Evolutionary conservation across 2,113 vertebrate genomes (phyloP), one percentile per base, ranked within the genome.

Genomic region (Aspidoscelis tigris): DNA sequence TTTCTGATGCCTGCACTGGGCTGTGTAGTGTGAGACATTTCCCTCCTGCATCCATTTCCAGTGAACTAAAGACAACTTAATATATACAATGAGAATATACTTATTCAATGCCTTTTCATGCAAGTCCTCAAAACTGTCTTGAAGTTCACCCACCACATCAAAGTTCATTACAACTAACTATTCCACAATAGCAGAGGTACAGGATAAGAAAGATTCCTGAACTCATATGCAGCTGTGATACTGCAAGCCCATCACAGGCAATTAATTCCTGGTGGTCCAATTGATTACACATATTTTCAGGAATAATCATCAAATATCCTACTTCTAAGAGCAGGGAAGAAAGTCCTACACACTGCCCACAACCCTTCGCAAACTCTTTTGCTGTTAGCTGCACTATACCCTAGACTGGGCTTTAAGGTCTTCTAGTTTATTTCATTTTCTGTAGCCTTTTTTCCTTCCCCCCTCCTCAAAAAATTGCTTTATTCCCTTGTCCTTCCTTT

Each of bases 401-500:
- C 58, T 87, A 47, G 12, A 82, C 91, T 91, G 86, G 79, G 88
- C 91, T 93, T 92, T 87, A 91, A 76, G 77, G 89, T 92, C 88
- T 92, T 88, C 91, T 88, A 68, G 0, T 91, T 92, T 92, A 81
- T 93, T 94, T 94, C 87, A 86, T 93, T 96, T 93, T 94, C 90
- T 93, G 88, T 65, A 87, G 80, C 64, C 82, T 90, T 94, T 73
- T 93, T 92, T 91, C 85, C 94, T 22, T 14, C 8, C 24, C 12
- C 85, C 94, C 14, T 14, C 8, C 24, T 6, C 10, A 92, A 93
- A 96, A 71, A 96, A 96, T 92, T 69, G 93, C 91, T 95, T 94
- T 95, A 93, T 93, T 96, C 93, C 95, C 93, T 89, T 83, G 88
- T 93, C 94, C 69, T 94, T 94, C 90, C 87, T 92, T 94, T 93